Percentiles rank a stretch among this genome's conserved stretches.
Evolutionary conservation across 2,888 invertebrate species (phyloP).

Genomic region (Drosophila tanythrix): DNA sequence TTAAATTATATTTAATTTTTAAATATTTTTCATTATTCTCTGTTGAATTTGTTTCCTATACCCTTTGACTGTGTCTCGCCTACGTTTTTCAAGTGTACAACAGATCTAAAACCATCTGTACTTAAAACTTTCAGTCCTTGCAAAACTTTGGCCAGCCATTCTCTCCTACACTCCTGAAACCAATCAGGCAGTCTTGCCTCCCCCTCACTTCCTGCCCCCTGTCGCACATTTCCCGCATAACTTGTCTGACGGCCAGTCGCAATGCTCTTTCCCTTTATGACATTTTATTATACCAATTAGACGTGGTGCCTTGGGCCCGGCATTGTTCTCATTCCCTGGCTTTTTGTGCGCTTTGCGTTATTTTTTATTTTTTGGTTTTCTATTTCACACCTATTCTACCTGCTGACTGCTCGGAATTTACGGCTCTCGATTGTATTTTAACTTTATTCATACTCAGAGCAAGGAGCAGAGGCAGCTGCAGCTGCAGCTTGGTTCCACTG

Average conservation of each 20-base stretch:
- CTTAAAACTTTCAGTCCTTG: slow-evolving; percentile 15
- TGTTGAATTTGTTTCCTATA: not conserved
- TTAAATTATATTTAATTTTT: not conserved
- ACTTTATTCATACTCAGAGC: slow-evolving; percentile 69
- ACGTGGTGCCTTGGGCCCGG: slow-evolving; percentile 37
- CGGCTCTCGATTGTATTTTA: slow-evolving; percentile 67
- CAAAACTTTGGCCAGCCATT: slow-evolving; percentile 13
- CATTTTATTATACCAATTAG: slow-evolving; percentile 78
- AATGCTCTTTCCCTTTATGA: slow-evolving; percentile 61
- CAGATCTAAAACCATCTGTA: not conserved
- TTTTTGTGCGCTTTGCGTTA: slow-evolving; percentile 32
- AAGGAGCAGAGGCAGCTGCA: slow-evolving; percentile 18
- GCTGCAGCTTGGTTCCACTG: not conserved
- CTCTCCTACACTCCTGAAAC: slow-evolving; percentile 14
- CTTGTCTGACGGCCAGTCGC: slow-evolving; percentile 29
- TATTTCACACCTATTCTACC: slow-evolving; percentile 56
- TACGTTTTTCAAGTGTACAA: slow-evolving; percentile 4
- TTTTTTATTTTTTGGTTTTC: not conserved
- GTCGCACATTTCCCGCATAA: slow-evolving; percentile 35
- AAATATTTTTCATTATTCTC: not conserved
- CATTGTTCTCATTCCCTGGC: slow-evolving; percentile 46
- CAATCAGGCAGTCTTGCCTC: slow-evolving; percentile 23
- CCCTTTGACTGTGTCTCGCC: not conserved
- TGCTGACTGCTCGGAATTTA: slow-evolving; percentile 70
- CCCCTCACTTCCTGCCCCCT: not conserved